phyloP scores from a whole-genome alignment of 2,797 vertebrate genomes.

The Hippocampus kuda region DNA sequence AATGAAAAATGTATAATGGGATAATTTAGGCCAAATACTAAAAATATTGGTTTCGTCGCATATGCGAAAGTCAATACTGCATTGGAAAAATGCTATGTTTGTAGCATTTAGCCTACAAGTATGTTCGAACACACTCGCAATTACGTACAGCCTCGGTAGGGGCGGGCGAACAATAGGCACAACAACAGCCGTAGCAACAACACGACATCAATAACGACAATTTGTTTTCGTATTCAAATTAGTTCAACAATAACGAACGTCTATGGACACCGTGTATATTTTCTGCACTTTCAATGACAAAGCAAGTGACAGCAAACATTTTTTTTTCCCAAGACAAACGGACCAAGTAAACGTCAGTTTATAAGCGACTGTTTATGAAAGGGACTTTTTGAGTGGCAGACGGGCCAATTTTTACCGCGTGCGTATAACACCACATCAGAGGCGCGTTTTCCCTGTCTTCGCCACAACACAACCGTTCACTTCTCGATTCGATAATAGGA shows the following conservation, averaged over 20 bases:
- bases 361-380: not conserved
- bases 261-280: not conserved
- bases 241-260: too few relatives aligned
- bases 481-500: slow-evolving; percentile 70
- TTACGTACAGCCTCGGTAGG: too few relatives aligned
- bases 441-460: slow-evolving; percentile 25
- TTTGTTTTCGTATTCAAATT: too few relatives aligned
- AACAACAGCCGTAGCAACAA: not conserved
- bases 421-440: slow-evolving; percentile 49
- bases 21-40: too few relatives aligned
- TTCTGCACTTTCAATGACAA: not conserved
- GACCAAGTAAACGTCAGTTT: not conserved
- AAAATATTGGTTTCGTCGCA: too few relatives aligned
- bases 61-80: too few relatives aligned
- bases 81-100: too few relatives aligned
- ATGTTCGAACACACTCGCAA: too few relatives aligned
- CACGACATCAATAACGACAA: too few relatives aligned
- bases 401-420: slow-evolving; percentile 40
- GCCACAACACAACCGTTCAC: slow-evolving; percentile 54
- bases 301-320: not conserved
- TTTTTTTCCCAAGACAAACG: slow-evolving; percentile 8
- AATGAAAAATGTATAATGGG: too few relatives aligned
- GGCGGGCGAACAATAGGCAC: not conserved
- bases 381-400: slow-evolving; percentile 29
- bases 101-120: too few relatives aligned